These are phyloP conservation scores for Halictus ligatus DNA, from an alignment of 2,888 invertebrate species.

Conservation along the genomic window DNA sequence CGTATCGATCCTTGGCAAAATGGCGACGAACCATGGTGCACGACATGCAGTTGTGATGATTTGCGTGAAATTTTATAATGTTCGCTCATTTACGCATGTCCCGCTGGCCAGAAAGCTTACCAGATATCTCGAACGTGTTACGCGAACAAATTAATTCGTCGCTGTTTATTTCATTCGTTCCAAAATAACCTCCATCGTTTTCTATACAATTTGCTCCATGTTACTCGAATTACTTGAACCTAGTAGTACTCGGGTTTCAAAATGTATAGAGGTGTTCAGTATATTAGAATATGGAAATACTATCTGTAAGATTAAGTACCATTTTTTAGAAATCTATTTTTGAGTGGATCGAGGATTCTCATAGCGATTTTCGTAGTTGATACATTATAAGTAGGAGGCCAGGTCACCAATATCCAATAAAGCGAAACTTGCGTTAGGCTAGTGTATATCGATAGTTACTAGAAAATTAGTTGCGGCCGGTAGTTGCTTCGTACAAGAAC, in stretches of 20 bases:
- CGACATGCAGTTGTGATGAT: neutral
- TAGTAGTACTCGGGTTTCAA: too few species aligned
- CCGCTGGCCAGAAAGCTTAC: too few species aligned
- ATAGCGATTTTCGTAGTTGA: neutral
- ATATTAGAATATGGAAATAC: too few species aligned
- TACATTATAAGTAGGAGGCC: neutral
- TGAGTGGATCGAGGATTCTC: neutral
- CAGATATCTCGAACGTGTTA: neutral
- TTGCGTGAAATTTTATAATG: neutral
- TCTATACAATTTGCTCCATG: neutral
- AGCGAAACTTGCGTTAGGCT: neutral
- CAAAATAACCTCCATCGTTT: neutral
- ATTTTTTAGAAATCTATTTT: too few species aligned
- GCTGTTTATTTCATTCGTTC: neutral
- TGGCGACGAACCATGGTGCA: neutral
- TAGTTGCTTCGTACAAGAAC: constrained; percentile 56
- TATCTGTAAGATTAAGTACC: too few species aligned
- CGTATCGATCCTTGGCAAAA: constrained; percentile 31
- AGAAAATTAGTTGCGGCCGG: constrained; percentile 46
- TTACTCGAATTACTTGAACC: too few species aligned
- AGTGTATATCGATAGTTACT: constrained; percentile 43
- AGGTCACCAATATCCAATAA: constrained; percentile 1
- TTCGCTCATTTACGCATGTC: neutral
- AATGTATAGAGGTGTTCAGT: too few species aligned
- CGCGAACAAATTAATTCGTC: neutral